A percentile compares a stretch with the other conserved stretches of the same genome.
phyloP scores from a whole-genome alignment of 2,888 invertebrate genomes.

The Euproctis similis region DNA sequence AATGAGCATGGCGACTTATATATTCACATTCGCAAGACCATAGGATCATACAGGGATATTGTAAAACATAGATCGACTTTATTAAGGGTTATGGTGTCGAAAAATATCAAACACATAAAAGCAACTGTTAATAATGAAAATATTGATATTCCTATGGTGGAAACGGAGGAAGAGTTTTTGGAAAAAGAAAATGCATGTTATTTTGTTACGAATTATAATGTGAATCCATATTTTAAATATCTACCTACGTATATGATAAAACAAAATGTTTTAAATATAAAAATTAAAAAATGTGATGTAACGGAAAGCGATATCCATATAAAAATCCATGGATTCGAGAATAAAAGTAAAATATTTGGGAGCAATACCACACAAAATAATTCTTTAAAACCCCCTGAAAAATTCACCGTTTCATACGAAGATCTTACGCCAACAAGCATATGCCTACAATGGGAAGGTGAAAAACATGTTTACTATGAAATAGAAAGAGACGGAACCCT shows the following conservation, averaged over 20 bases:
- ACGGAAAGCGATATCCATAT: slow-evolving; percentile 42
- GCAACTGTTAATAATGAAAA: slow-evolving; percentile 38
- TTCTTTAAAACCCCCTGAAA: slow-evolving; percentile 28
- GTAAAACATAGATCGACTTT: slow-evolving; percentile 43
- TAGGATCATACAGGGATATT: slow-evolving; percentile 45
- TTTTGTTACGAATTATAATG: slow-evolving; percentile 36
- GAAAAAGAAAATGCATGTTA: slow-evolving; percentile 40
- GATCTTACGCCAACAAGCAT: slow-evolving; percentile 36
- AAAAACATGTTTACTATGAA: slow-evolving; percentile 42
- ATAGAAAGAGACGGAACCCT: slow-evolving; percentile 50
- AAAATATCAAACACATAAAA: slow-evolving; percentile 37
- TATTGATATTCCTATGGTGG: slow-evolving; percentile 32
- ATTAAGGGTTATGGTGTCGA: slow-evolving; percentile 46
- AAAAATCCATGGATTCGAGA: slow-evolving; percentile 44
- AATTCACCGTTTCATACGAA: slow-evolving; percentile 27
- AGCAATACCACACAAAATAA: slow-evolving; percentile 20
- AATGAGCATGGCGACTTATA: slow-evolving; percentile 37
- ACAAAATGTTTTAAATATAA: slow-evolving; percentile 49
- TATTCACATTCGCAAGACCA: slow-evolving; percentile 44
- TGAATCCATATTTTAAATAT: slow-evolving; percentile 46
- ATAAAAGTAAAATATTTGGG: slow-evolving; percentile 33
- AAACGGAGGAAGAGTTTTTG: slow-evolving; percentile 41
- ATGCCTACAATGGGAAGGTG: slow-evolving; percentile 38
- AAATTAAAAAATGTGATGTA: slow-evolving; percentile 45
- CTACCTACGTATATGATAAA: slow-evolving; percentile 20